These are phyloP conservation scores for Canis aureus DNA, from an alignment of 2,113 vertebrate species.

Conservation along the genomic window DNA sequence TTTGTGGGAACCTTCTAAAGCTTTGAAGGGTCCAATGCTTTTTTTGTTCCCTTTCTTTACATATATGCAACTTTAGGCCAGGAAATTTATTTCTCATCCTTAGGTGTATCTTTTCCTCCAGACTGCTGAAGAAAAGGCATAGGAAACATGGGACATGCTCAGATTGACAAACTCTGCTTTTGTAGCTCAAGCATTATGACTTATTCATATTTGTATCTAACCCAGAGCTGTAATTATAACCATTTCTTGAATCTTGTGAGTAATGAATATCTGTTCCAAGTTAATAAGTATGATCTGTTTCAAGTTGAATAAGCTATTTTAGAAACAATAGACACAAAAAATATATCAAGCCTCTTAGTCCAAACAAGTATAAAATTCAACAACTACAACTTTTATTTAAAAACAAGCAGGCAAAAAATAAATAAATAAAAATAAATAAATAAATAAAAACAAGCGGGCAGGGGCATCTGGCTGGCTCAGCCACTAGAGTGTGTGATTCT, in stretches of 20 bases:
- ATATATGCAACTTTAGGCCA: background rate
- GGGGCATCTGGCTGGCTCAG: background rate
- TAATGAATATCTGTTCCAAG: background rate
- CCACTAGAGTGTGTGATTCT: background rate
- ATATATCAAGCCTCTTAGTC: background rate
- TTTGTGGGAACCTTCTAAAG: background rate
- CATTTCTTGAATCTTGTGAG: background rate
- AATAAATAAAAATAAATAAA: no score
- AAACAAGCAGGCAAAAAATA: background rate
- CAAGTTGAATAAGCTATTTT: background rate
- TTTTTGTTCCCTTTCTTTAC: background rate
- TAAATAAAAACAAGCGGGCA: background rate
- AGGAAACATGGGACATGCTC: background rate
- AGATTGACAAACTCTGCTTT: background rate
- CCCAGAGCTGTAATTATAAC: background rate
- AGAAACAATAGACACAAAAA: constrained; percentile 10
- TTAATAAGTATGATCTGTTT: background rate
- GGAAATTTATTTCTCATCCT: background rate
- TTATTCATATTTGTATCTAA: background rate
- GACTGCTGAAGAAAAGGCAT: background rate
- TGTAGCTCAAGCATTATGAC: background rate
- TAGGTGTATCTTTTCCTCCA: background rate
- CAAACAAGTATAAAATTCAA: background rate
- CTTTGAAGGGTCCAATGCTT: background rate
- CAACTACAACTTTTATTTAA: background rate